Base-by-base conservation (phyloP, 2,797 vertebrate species). In the Sebastiscus albofasciatus region DNA sequence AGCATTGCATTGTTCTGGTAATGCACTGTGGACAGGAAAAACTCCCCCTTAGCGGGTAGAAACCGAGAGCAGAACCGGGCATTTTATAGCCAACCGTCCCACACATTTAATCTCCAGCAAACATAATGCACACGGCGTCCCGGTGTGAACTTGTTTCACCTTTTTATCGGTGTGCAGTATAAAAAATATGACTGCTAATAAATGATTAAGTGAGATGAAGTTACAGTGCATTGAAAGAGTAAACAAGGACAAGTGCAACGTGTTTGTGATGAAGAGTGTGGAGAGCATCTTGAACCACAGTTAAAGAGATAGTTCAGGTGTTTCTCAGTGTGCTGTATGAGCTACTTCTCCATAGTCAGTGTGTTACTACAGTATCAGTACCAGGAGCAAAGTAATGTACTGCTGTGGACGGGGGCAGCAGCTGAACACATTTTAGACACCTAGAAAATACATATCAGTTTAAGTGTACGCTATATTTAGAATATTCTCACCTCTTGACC, bases 181-280 rank as follows among this genome's bases (percentile, higher is more conserved):
- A 20, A 59, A 71, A 6, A 18, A 70, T 39, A 13, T 58, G 52
- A 9, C 6, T 7, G 55, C 10, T 59, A 14, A 39, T 59, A 20
- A 59, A 26, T 12, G 0, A 5, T 22, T 4, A 5, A 3, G 1
- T 4, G 24, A 14, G n/a, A 3, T 26, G 3, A 20, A 20, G 46
- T 9, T 3, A 26, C 1, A 26, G 34, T 1, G 33, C 68, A 20
- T 13, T n/a, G 10, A 27, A 2, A n/a, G 6, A 2, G 24, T 27
- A 27, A 58, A 4, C 54, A 39, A 69, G 49, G 67, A 22, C 49
- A 42, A 42, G 11, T 42, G 33, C 33, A 33, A 33, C 33, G 9
- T 33, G 33, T 33, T 33, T 33, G 0, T 33, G 39, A 42, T 42
- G 1, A 14, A 42, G 34, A 27, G 36, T 11, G 16, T n/a, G n/a